Percentiles rank a stretch among this genome's conserved stretches.
Evolutionary conservation across 1,140 invertebrate species (phyloP).

Genomic region (Leguminivora glycinivorella): DNA sequence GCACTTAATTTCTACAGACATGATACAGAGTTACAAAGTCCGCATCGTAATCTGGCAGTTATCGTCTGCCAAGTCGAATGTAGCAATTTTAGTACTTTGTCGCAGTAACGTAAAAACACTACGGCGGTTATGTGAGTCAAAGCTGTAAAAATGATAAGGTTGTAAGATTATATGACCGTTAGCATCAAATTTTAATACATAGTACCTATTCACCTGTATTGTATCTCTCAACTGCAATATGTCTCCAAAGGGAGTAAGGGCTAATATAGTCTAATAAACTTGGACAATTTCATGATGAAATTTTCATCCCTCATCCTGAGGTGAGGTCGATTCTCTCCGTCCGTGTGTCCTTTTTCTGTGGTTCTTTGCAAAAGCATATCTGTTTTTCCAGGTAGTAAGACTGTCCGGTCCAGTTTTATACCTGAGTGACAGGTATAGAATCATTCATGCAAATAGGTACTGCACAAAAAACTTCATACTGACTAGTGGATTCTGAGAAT

Average conservation of each 20-base stretch:
- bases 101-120: constrained; percentile 1
- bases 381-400: not conserved
- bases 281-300: no score
- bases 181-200: not conserved
- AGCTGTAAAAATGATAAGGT: not conserved
- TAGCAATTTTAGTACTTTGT: constrained; percentile 13
- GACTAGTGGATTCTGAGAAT: not conserved
- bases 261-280: no score
- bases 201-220: not conserved
- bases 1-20: not conserved
- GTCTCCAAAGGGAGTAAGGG: no score
- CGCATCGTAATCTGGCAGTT: constrained; percentile 14
- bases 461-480: not conserved
- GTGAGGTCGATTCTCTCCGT: no score
- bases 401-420: not conserved
- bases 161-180: not conserved
- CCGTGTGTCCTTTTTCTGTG: no score
- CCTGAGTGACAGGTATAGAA: not conserved
- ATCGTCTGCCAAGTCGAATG: constrained; percentile 11
- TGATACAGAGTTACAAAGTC: constrained; percentile 2
- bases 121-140: not conserved
- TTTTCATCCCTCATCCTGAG: no score
- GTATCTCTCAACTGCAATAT: no score
- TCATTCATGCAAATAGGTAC: not conserved
- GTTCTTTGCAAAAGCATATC: no score